phyloP scores from a whole-genome alignment of 2,797 vertebrate species.

The Dendrocincla fuliginosa region DNA sequence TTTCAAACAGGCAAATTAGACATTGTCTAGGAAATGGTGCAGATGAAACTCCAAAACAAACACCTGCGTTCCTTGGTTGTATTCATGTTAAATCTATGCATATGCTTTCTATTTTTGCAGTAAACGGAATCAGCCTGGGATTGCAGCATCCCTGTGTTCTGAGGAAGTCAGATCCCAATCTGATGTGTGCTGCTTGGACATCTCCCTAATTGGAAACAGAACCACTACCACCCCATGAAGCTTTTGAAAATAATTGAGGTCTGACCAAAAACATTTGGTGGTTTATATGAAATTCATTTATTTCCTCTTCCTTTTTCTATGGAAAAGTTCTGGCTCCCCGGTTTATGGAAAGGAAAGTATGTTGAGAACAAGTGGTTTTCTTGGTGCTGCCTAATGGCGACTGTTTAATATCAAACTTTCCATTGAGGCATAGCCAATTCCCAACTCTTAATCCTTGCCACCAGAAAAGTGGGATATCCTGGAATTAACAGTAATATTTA shows the following conservation, averaged over 20 bases:
- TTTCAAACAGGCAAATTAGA: neutral
- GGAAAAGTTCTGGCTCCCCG: neutral
- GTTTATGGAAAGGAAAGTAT: slow-evolving; percentile 15
- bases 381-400: neutral
- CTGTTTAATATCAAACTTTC: slow-evolving; percentile 25
- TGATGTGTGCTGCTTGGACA: neutral
- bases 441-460: neutral
- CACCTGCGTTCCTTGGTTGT: neutral
- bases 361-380: neutral
- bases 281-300: slow-evolving; percentile 8
- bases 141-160: neutral
- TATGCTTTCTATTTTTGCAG: neutral
- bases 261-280: slow-evolving; percentile 16
- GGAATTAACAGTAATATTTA: slow-evolving; percentile 7
- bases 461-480: neutral
- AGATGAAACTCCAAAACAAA: neutral
- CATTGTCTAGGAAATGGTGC: neutral
- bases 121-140: neutral
- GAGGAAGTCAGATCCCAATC: neutral
- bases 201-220: slow-evolving; percentile 48
- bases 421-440: neutral
- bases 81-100: neutral
- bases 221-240: neutral
- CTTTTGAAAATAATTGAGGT: slow-evolving; percentile 47
- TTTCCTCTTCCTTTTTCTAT: slow-evolving; percentile 22